Conservation (phyloP, 2,797 vertebrate species). For the Podarcis siculus region DNA sequence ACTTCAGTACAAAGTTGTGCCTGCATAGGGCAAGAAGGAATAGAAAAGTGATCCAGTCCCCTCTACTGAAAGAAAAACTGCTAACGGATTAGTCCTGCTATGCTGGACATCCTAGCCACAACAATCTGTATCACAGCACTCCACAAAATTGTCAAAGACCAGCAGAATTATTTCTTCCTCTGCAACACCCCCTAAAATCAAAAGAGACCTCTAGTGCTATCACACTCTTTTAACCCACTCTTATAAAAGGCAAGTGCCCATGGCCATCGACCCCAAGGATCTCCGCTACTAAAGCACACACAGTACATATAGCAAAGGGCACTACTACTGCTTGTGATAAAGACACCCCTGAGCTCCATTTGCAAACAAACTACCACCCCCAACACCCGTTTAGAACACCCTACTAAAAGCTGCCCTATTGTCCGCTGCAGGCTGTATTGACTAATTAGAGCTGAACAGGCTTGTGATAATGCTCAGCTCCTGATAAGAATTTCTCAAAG, state of each 20-base stretch:
- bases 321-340: neutral
- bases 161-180: too few species aligned
- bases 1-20: neutral
- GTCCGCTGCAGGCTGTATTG: slow-evolving; percentile 8
- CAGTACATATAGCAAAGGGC: too few species aligned
- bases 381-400: neutral
- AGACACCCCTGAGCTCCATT: neutral
- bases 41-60: neutral
- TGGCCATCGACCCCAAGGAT: neutral
- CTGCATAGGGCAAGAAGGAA: neutral
- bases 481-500: slow-evolving; percentile 12
- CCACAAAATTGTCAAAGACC: neutral
- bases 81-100: neutral
- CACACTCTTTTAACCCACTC: neutral
- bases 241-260: neutral
- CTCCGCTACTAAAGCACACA: neutral
- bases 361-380: neutral
- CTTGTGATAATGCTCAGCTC: neutral
- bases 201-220: too few species aligned
- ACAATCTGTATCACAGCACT: neutral
- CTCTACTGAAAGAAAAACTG: neutral
- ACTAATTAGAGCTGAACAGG: slow-evolving; percentile 12
- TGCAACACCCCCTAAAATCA: neutral
- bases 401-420: neutral
- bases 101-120: neutral